Conservation (phyloP, 2,113 vertebrate genomes). For the Trichechus manatus region DNA sequence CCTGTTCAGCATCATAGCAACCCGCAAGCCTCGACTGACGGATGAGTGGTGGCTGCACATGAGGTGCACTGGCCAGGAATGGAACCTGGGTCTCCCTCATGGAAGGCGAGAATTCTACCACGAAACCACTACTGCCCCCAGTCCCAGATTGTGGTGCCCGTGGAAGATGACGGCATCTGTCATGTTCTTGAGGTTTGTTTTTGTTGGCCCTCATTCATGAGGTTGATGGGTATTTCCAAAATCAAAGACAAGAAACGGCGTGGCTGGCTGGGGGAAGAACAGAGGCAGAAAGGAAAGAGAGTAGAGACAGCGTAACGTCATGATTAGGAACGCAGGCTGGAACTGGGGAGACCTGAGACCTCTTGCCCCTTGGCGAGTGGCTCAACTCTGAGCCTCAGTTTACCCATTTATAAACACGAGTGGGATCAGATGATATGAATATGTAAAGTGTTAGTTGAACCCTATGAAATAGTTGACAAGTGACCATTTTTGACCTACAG, state of each 20-base stretch:
- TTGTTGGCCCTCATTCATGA: not conserved
- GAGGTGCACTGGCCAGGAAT: not conserved
- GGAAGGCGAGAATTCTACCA: not conserved
- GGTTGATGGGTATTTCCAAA: not conserved
- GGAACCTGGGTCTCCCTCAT: not conserved
- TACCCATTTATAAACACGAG: not conserved
- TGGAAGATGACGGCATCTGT: slow-evolving; percentile 69
- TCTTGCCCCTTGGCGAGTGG: not conserved
- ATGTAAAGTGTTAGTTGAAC: rapidly evolving
- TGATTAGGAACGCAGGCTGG: rapidly evolving
- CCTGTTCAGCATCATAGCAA: not conserved
- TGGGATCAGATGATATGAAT: rapidly evolving
- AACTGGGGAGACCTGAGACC: not conserved
- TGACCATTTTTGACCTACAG: not conserved
- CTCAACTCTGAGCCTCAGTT: not conserved
- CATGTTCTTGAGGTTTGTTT: not conserved
- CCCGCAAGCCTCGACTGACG: not conserved
- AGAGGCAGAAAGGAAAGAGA: not conserved
- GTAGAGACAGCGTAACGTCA: rapidly evolving
- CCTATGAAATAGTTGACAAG: rapidly evolving
- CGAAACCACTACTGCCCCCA: not conserved
- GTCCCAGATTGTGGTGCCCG: slow-evolving; percentile 50
- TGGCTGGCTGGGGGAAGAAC: not conserved
- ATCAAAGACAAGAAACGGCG: not conserved
- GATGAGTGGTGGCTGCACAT: not conserved